phyloP scores from a whole-genome alignment of 1,140 invertebrate species.

The Pantala flavescens region DNA sequence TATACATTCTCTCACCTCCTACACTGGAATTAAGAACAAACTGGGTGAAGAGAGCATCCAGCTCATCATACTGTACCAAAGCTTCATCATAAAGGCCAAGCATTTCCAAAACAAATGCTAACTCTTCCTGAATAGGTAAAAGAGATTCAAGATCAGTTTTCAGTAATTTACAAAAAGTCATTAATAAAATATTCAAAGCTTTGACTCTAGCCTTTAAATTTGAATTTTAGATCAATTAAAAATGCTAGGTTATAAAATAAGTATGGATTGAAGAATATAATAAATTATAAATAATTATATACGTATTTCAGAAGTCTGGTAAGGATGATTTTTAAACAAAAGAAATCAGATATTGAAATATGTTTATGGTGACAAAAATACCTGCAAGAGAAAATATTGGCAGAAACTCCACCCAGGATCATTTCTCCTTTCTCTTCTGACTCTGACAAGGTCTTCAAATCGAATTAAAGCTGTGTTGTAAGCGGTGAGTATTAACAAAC shows the following conservation, averaged over 20 bases:
- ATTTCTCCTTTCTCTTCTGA: conserved; percentile 80
- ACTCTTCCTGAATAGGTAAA: conserved; percentile 66
- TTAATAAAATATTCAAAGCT: conserved; percentile 14
- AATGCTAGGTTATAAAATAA: too few relatives aligned
- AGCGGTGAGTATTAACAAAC: conserved; percentile 72
- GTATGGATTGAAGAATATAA: too few relatives aligned
- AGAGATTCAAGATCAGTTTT: conserved; percentile 13
- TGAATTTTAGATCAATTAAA: too few relatives aligned
- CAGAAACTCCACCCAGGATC: conserved; percentile 88
- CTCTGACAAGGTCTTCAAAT: conserved; percentile 85
- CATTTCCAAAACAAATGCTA: conserved; percentile 91
- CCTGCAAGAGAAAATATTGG: conserved; percentile 86
- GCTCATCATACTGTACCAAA: conserved; percentile 91
- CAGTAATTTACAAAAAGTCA: neutral
- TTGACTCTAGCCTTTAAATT: neutral
- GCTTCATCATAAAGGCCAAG: conserved; percentile 88
- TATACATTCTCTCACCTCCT: conserved; percentile 45
- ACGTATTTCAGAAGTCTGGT: too few relatives aligned
- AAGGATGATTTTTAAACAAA: too few relatives aligned
- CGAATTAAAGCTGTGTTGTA: conserved; percentile 68
- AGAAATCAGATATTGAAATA: conserved; percentile 11
- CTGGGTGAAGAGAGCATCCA: conserved; percentile 93
- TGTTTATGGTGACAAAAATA: too few relatives aligned
- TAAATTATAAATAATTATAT: too few relatives aligned
- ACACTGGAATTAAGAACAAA: conserved; percentile 86